Percentiles rank a stretch among this genome's conserved stretches.
These are phyloP conservation scores for Calidris pygmaea DNA, from an alignment of 2,113 vertebrate genomes.

Conservation along the genomic window DNA sequence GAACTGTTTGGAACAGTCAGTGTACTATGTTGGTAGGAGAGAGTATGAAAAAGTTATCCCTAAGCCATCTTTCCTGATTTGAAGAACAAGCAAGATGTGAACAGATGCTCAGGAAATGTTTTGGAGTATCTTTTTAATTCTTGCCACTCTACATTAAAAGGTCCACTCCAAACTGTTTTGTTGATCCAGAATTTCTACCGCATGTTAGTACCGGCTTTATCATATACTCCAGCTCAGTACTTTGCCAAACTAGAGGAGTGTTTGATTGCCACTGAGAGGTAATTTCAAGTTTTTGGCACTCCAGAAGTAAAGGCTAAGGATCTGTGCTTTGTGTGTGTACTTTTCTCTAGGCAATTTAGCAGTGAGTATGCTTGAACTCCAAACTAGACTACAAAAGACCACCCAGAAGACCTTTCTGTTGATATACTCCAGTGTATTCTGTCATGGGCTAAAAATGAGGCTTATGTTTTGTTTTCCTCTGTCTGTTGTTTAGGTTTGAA, in stretches of 20 bases:
- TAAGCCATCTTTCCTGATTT: background rate
- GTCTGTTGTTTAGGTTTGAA: slow-evolving; percentile 12
- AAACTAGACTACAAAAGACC: slow-evolving; percentile 1
- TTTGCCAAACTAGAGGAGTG: background rate
- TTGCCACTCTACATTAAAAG: background rate
- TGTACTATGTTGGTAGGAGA: background rate
- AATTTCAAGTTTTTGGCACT: background rate
- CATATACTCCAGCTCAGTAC: background rate
- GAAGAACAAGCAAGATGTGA: background rate
- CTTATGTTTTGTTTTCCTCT: slow-evolving; percentile 30
- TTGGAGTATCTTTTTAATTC: background rate
- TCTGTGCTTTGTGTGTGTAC: background rate
- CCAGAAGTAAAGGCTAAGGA: background rate
- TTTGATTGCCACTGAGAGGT: background rate
- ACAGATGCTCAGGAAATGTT: background rate
- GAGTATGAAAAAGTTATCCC: background rate
- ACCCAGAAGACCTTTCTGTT: slow-evolving; percentile 30
- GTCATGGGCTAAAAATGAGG: slow-evolving; percentile 17
- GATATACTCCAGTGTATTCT: slow-evolving; percentile 12
- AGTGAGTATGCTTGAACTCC: background rate
- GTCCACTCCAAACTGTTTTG: background rate
- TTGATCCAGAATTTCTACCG: background rate
- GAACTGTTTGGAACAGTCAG: background rate
- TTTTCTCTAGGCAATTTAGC: background rate
- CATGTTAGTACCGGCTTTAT: background rate